Evolutionary conservation across 2,113 vertebrate species (phyloP).

Genomic region (Elanoides forficatus): DNA sequence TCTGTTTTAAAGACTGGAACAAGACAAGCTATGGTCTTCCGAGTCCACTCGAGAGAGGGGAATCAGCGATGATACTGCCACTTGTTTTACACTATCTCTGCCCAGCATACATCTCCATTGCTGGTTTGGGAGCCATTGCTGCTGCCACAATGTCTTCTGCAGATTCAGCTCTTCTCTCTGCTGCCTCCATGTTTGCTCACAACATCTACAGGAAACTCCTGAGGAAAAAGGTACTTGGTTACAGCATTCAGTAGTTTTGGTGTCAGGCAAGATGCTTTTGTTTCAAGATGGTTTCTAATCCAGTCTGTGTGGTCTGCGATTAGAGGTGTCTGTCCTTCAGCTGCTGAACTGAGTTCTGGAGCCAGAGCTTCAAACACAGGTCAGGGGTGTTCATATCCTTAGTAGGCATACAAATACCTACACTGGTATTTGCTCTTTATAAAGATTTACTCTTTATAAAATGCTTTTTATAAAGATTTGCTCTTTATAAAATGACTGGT

Average conservation of each 20-base stretch:
- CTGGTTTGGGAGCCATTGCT: conserved; percentile 69
- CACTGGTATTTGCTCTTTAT: not conserved
- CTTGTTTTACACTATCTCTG: conserved; percentile 75
- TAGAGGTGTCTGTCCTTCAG: not conserved
- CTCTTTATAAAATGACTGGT: not conserved
- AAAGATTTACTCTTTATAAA: not conserved
- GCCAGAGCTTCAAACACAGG: not conserved
- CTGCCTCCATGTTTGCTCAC: conserved; percentile 68
- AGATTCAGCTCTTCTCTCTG: conserved; percentile 75
- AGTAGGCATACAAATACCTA: not conserved
- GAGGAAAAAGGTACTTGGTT: conserved; percentile 67
- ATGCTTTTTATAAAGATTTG: not conserved
- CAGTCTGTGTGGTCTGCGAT: not conserved
- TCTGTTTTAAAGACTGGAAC: conserved; percentile 77
- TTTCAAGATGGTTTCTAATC: not conserved
- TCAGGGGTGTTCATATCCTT: not conserved
- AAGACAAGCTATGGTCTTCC: conserved; percentile 78
- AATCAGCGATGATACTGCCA: conserved; percentile 73
- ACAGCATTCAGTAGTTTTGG: not conserved
- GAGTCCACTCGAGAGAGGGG: conserved; percentile 68
- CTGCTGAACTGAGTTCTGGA: not conserved
- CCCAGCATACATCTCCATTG: conserved; percentile 69
- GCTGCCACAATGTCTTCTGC: conserved; percentile 77
- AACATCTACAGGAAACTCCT: conserved; percentile 78
- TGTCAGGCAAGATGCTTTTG: not conserved